Base-by-base conservation (phyloP, 2,888 invertebrate species). In the Zaprionus obscuricornis region DNA sequence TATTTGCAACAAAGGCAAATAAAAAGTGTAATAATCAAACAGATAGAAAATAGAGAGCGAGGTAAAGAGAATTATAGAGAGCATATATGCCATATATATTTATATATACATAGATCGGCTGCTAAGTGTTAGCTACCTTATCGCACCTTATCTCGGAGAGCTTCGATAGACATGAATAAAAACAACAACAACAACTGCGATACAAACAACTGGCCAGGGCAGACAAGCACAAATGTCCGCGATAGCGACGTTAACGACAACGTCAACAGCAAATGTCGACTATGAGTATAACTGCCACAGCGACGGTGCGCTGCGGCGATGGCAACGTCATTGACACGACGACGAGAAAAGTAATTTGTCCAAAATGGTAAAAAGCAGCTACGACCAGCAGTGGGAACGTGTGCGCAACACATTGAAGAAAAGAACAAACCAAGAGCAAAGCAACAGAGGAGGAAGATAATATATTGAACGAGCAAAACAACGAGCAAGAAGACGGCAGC, bases 401-500 rank as follows among this genome's bases (percentile, higher is more conserved):
- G 47, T 40, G 60, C 42, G 55, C 59, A 70, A 50, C 63, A 57
- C 49, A 76, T 55, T 59, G 54, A 59, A 56, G 34, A 40, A 43
- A 56, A 29, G 42, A 70, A 52, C 60, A 47, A 68, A 60, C 54
- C 54, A 55, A 60, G 46, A 55, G 46, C 65, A 52, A 39, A 31
- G 22, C 18, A 54, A 20, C 17, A 39, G 51, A 63, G 42, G 18
- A 55, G 45, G 29, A 60, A 58, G 78, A 64, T 60, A 81, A 76
- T 73, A 74, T 74, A 77, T 77, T 82, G 74, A 76, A 71, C 71
- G 71, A 51, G 67, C 70, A 79, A 58, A 75, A n/a, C n/a, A n/a
- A 76, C 56, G 54, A 37, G 49, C 54, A 34, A 59, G 31, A 34
- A 37, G 27, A 29, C 47, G 10, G 39, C 31, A 31, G 39, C 40